Conservation (phyloP, 2,113 vertebrate species). For the Ceratotherium simum region DNA sequence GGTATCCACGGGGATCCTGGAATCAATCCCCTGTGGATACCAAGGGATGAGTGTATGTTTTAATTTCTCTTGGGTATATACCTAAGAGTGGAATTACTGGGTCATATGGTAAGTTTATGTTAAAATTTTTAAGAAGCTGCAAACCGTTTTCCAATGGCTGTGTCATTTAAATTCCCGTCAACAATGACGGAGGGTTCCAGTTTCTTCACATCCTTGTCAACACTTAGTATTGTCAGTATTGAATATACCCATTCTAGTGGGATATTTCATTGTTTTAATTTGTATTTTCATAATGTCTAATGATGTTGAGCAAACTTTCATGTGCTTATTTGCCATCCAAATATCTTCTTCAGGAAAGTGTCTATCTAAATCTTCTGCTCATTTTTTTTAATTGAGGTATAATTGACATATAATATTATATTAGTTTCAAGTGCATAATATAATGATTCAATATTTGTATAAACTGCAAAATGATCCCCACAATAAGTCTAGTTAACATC, state of each 20-base stretch:
- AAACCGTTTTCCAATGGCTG: neutral
- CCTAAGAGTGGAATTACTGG: neutral
- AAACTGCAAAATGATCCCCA: no score
- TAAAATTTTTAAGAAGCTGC: neutral
- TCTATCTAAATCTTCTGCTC: neutral
- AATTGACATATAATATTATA: no score
- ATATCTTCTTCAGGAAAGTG: neutral
- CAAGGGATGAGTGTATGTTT: neutral
- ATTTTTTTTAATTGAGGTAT: neutral
- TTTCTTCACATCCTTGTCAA: neutral
- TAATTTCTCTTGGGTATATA: neutral
- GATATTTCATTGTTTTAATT: neutral
- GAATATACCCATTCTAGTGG: neutral
- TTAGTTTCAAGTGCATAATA: no score
- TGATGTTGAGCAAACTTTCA: neutral
- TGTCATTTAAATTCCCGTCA: neutral
- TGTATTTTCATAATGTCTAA: neutral
- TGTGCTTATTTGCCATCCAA: neutral
- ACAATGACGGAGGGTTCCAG: neutral
- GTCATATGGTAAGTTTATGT: neutral
- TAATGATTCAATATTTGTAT: no score
- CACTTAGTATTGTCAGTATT: neutral
- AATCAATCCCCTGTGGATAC: no score
- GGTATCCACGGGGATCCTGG: no score
- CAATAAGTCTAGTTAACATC: no score